phyloP scores from a whole-genome alignment of 2,888 invertebrate genomes.

The Leptinotarsa tumamoca region DNA sequence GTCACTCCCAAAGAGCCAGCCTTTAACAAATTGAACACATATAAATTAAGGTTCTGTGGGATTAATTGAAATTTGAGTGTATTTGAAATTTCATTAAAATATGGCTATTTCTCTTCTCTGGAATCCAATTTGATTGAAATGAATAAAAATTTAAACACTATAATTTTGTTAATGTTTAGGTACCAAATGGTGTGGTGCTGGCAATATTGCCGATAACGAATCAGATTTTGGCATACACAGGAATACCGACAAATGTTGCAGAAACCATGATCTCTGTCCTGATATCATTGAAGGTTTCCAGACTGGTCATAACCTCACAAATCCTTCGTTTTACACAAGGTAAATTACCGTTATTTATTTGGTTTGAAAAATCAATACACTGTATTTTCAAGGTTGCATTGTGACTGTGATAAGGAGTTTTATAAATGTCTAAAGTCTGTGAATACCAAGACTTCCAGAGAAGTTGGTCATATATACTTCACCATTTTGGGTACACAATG shows the following conservation, averaged over 20 bases:
- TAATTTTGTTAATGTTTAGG: conserved; percentile 64
- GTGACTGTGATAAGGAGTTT: conserved; percentile 71
- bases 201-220: conserved; percentile 73
- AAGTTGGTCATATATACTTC: conserved; percentile 71
- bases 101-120: too few relatives aligned
- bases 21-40: too few relatives aligned
- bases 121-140: background rate
- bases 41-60: too few relatives aligned
- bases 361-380: background rate
- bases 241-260: conserved; percentile 79
- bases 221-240: conserved; percentile 75
- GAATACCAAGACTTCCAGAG: conserved; percentile 61
- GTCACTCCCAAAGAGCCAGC: too few relatives aligned
- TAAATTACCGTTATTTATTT: conserved; percentile 30
- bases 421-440: conserved; percentile 66
- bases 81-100: too few relatives aligned
- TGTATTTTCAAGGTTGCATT: conserved; percentile 66
- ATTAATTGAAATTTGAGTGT: too few relatives aligned
- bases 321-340: conserved; percentile 60
- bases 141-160: background rate
- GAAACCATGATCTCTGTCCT: conserved; percentile 79
- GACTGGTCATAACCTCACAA: conserved; percentile 59
- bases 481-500: conserved; percentile 72
- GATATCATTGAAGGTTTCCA: conserved; percentile 68
- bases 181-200: conserved; percentile 86